Base-by-base conservation (phyloP, 2,113 vertebrate species). In the Anarhynchus alexandrinus region DNA sequence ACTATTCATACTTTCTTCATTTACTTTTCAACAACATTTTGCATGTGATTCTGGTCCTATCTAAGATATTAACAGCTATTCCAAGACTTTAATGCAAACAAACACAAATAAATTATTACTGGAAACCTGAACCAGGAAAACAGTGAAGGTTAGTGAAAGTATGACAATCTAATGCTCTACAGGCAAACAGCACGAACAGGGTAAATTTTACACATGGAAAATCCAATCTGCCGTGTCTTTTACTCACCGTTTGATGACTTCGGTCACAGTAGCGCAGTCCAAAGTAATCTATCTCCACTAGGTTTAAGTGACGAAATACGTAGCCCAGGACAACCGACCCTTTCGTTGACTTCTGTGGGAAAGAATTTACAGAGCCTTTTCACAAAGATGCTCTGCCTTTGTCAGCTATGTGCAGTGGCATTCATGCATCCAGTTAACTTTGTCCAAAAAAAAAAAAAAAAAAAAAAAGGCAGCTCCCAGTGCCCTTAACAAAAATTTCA, bases 261-360 rank as follows among this genome's bases (percentile, higher is more conserved):
- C 97, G 97, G 96, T 99, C 99, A 95, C 99, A 99, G 98, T 99
- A 99, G 82, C 99, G 99, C 94, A 99, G 98, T 67, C 99, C 99
- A 83, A 99, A 99, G 97, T 99, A 99, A 97, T 99, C 98, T 45
- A 98, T 98, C 96, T 99, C 99, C 77, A 98, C 96, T 32, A 99
- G 97, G 87, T 99, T 99, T 95, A 99, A 95, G 94, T 99, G 99
- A 96, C 95, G 98, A 83, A 99, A 99, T 91, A 99, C 99, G 32
- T 98, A 98, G 90, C 98, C 98, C 97, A 99, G 98, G 96, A 99
- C 97, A 94, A 98, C 94, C 5, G 98, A 98, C 20, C 97, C 99
- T 97, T 98, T 99, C 5, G 99, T 99, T 87, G 99, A 99, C 96
- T 98, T 99, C 99, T 99, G 99, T 96, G 96, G 98, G 97, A 98